Percentiles rank a stretch among this genome's conserved stretches.
Evolutionary conservation across 2,888 invertebrate species (phyloP).

Genomic region (Caenorhabditis sp.): DNA sequence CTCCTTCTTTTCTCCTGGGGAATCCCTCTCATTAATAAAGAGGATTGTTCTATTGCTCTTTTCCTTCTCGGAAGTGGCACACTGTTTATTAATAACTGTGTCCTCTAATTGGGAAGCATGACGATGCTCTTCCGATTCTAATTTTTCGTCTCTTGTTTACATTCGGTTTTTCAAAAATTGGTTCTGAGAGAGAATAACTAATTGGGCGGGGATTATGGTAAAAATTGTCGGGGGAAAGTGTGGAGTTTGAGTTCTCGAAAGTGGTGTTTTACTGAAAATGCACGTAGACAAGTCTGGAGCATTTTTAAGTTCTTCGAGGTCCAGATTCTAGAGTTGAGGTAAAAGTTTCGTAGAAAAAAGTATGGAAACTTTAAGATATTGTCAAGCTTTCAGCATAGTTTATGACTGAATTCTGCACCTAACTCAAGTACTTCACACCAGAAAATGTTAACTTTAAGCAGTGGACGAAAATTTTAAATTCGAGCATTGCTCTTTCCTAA

Average conservation of each 20-base stretch:
- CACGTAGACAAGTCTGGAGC: too few relatives aligned
- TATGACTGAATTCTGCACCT: too few relatives aligned
- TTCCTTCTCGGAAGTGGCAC: background rate
- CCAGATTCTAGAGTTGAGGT: too few relatives aligned
- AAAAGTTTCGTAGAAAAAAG: too few relatives aligned
- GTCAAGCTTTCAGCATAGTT: too few relatives aligned
- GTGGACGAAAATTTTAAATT: too few relatives aligned
- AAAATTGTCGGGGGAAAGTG: background rate
- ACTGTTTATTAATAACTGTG: slow-evolving; percentile 49
- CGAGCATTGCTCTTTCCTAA: too few relatives aligned
- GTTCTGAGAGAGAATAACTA: slow-evolving; percentile 1
- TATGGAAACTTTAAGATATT: too few relatives aligned
- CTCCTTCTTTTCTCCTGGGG: background rate
- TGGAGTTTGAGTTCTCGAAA: background rate
- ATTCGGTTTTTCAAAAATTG: slow-evolving; percentile 25
- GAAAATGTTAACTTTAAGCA: too few relatives aligned
- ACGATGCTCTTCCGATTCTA: slow-evolving; percentile 17
- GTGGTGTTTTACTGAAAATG: too few relatives aligned
- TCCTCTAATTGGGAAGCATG: slow-evolving; percentile 22
- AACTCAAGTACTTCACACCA: too few relatives aligned
- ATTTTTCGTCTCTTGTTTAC: slow-evolving; percentile 18
- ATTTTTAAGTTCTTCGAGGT: too few relatives aligned
- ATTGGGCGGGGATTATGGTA: background rate
- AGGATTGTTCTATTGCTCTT: slow-evolving; percentile 10
- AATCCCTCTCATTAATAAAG: slow-evolving; percentile 5